Evolutionary conservation across 2,113 vertebrate species (phyloP), one percentile per base, ranked within the genome.

Genomic region (Peromyscus maniculatus): DNA sequence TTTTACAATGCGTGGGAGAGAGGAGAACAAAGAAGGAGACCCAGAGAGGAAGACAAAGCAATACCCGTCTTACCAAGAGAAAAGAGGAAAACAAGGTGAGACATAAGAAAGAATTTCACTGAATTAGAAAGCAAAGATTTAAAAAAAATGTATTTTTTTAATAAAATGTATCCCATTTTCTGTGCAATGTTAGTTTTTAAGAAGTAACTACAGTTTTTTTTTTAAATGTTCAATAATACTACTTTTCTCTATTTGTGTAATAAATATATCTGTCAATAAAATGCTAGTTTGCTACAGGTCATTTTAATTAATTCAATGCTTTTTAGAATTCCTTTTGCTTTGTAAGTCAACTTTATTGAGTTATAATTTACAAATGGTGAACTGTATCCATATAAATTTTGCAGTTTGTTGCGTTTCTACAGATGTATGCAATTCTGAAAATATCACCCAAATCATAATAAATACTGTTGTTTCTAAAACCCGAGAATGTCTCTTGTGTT

Each of bases 241-340:
- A 55, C 16, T 62, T 46, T 84, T 78, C 57, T 77, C 49, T 71
- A 21, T 72, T 89, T 77, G 82, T 94, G 2, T 43, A 52, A 82
- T 92, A 92, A 91, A 46, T 59, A 80, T 39, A 77, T 69, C 10
- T 89, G 24, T 9, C 64, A 78, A 39, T 78, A 79, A 94, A 96
- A 79, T 55, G 4, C 84, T 78, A 66, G 80, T 89, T 90, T n/a
- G 83, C 62, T 46, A 11, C 46, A 66, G 33, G 59, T 62, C 22
- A 69, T 88, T 94, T 90, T 62, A 19, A 84, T 96, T 82, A 39
- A 94, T 84, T 89, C 5, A 31, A 52, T n/a, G 21, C 19, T 36
- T 46, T 93, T 62, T 91, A 17, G 43, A n/a, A 77, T 92, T 71
- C 0, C 17, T 95, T 89, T 67, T 74, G 28, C 71, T 92, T 87